These are phyloP conservation scores for Neolamprologus ventralis DNA, from an alignment of 2,113 vertebrate genomes.

Conservation along the genomic window DNA sequence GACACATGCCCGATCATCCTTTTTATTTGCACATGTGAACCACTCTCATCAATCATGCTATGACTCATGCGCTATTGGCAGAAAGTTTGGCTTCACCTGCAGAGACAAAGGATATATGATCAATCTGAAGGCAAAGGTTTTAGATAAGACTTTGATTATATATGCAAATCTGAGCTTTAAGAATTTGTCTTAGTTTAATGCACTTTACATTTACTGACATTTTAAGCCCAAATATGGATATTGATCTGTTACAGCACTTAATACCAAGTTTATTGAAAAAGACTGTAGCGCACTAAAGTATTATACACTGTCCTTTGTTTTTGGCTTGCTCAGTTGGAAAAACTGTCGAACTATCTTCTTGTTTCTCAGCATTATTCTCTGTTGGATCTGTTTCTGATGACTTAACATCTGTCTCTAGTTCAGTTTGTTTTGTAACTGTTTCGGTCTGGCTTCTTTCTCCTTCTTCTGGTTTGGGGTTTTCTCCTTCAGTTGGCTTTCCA, in stretches of 20 bases:
- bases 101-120: neutral
- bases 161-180: neutral
- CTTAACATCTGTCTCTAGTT: neutral
- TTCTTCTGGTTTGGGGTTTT: neutral
- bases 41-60: neutral
- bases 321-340: neutral
- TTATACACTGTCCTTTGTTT: conserved; percentile 41
- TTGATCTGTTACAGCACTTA: neutral
- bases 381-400: neutral
- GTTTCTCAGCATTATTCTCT: neutral
- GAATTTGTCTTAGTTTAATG: neutral
- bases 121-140: neutral
- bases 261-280: neutral
- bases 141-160: neutral
- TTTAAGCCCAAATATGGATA: neutral
- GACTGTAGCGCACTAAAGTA: conserved; percentile 30
- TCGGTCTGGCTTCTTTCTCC: neutral
- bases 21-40: conserved; percentile 1
- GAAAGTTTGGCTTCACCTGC: neutral
- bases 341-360: neutral
- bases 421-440: neutral
- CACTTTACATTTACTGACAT: neutral
- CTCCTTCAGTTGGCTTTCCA: neutral
- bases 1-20: neutral
- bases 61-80: neutral